Percentiles rank a stretch among this genome's conserved stretches.
Conservation (phyloP, 2,888 invertebrate genomes). For the Xanthia icteritia region DNA sequence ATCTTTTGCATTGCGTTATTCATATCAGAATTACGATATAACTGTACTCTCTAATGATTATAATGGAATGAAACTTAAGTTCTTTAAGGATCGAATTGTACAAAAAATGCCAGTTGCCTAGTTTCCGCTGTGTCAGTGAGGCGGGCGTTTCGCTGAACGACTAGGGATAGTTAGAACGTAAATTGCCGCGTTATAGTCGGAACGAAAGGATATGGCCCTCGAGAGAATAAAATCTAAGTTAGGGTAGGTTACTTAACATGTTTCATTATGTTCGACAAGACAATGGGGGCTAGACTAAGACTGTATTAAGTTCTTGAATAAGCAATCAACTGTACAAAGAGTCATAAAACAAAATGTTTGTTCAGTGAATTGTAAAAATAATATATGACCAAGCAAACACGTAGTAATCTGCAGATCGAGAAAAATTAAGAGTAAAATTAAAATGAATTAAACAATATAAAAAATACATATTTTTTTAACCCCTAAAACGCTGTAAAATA, state of each 20-base stretch:
- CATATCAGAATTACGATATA: neutral
- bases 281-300: neutral
- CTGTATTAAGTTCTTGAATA: neutral
- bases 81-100: neutral
- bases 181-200: constrained; percentile 73
- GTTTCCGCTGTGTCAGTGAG: constrained; percentile 5
- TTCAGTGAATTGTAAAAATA: neutral
- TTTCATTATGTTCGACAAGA: constrained; percentile 20
- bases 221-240: constrained; percentile 59
- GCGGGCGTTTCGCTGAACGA: constrained; percentile 62
- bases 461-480: neutral
- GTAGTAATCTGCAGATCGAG: neutral
- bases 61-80: neutral
- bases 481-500: neutral
- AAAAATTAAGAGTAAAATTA: neutral
- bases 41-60: neutral
- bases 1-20: neutral
- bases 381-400: neutral
- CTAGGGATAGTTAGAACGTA: constrained; percentile 67
- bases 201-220: constrained; percentile 62
- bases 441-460: neutral
- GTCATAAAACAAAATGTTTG: neutral
- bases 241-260: constrained; percentile 33
- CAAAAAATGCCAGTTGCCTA: neutral
- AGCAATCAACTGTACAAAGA: neutral